These are phyloP conservation scores for Microtus pennsylvanicus DNA, from an alignment of 2,113 vertebrate genomes.

Conservation along the genomic window DNA sequence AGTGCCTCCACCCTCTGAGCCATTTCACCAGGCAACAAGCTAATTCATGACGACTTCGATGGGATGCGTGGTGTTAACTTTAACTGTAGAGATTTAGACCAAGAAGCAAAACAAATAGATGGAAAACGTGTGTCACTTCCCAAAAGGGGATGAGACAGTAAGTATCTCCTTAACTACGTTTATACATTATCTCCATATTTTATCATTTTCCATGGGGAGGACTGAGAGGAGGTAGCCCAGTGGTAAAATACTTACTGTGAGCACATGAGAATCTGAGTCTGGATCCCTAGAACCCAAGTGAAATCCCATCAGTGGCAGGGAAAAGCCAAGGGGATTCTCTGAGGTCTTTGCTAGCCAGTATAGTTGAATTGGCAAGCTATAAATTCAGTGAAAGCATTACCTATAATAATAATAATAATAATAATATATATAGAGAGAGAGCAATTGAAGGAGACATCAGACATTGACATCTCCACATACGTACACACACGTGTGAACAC, in stretches of 20 bases:
- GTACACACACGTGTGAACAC: neutral
- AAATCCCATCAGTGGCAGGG: neutral
- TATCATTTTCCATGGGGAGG: neutral
- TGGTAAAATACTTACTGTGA: neutral
- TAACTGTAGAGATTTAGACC: neutral
- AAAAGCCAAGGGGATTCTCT: neutral
- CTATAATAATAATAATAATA: neutral
- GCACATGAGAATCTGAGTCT: neutral
- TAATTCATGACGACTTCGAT: accelerated
- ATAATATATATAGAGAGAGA: neutral
- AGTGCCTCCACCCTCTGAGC: neutral
- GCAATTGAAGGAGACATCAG: too few species aligned
- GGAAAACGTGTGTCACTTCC: too few species aligned
- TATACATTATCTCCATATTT: neutral
- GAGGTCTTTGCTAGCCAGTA: neutral
- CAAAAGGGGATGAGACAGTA: neutral
- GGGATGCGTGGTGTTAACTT: accelerated
- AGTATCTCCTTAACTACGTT: too few species aligned
- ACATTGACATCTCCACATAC: neutral
- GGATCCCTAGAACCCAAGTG: neutral
- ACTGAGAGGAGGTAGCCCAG: neutral
- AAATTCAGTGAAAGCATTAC: neutral
- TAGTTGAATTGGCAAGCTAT: neutral
- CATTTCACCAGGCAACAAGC: neutral
- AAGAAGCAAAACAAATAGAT: neutral